Conservation (phyloP, 2,113 vertebrate species). For the Stictonetta naevosa region DNA sequence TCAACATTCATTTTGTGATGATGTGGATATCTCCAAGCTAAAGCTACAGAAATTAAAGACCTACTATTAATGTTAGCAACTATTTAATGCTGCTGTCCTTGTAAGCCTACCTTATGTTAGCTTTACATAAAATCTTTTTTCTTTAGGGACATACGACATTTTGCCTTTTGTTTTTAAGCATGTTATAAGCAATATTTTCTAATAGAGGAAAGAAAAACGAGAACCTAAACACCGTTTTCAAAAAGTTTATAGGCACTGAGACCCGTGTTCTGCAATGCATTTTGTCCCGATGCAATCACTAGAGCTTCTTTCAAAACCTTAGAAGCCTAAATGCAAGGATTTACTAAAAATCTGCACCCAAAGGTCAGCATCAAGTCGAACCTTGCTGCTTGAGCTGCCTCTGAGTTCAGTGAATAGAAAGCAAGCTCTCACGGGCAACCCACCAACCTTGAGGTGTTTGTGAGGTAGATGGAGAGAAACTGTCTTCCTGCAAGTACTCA, state of each 20-base stretch:
- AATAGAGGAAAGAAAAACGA: background rate
- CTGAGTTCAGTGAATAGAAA: background rate
- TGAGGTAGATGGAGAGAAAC: background rate
- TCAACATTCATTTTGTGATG: background rate
- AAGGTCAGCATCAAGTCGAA: background rate
- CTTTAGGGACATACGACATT: background rate
- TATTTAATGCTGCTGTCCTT: background rate
- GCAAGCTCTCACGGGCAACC: background rate
- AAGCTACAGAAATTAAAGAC: background rate
- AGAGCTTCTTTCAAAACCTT: background rate
- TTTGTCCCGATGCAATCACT: background rate
- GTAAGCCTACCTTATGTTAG: background rate
- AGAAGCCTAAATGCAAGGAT: background rate
- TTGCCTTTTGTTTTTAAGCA: background rate
- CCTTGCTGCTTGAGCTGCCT: background rate
- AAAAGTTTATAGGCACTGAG: background rate
- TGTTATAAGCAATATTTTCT: background rate
- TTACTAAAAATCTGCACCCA: background rate
- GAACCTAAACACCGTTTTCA: background rate
- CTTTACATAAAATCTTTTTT: background rate
- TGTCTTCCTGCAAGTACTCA: background rate
- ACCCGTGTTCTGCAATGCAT: background rate
- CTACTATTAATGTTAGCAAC: background rate
- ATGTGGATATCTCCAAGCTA: background rate
- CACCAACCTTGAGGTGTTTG: background rate